phyloP scores from a whole-genome alignment of 2,888 invertebrate species.

The Notodonta dromedarius region DNA sequence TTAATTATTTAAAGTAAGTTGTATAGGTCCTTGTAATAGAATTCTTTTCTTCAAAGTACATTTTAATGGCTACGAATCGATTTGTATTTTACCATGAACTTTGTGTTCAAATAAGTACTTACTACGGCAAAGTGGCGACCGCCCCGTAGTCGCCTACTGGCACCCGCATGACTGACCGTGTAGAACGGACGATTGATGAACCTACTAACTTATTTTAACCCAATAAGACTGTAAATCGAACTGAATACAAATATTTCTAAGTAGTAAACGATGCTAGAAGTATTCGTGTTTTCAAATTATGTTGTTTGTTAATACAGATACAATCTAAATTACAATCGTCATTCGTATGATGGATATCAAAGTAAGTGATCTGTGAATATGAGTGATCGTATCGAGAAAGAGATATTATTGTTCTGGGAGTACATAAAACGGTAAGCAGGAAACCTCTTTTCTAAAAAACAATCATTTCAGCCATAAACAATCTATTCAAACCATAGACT shows the following conservation, averaged over 20 bases:
- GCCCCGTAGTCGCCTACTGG: slow-evolving; percentile 52
- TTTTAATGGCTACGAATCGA: slow-evolving; percentile 64
- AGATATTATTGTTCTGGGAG: slow-evolving; percentile 77
- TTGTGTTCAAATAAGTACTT: slow-evolving; percentile 45
- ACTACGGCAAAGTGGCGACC: slow-evolving; percentile 44
- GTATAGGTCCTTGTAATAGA: neutral
- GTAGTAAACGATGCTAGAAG: neutral
- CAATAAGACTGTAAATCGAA: neutral
- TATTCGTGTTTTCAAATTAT: slow-evolving; percentile 4
- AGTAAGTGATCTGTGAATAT: slow-evolving; percentile 39
- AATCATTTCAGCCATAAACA: neutral
- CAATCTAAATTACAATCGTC: slow-evolving; percentile 30
- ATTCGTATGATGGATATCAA: slow-evolving; percentile 28
- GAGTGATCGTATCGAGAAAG: slow-evolving; percentile 66
- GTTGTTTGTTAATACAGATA: slow-evolving; percentile 13
- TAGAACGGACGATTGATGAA: slow-evolving; percentile 17
- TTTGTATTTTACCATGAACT: slow-evolving; percentile 75
- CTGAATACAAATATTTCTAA: too few relatives aligned
- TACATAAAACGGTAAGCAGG: slow-evolving; percentile 74
- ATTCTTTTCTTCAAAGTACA: slow-evolving; percentile 4
- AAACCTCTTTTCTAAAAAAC: neutral
- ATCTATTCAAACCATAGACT: too few relatives aligned
- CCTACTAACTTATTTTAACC: neutral
- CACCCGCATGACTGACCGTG: slow-evolving; percentile 48
- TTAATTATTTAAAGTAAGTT: neutral